Conservation (phyloP, 2,797 vertebrate genomes). For the Sebastes taczanowskii region DNA sequence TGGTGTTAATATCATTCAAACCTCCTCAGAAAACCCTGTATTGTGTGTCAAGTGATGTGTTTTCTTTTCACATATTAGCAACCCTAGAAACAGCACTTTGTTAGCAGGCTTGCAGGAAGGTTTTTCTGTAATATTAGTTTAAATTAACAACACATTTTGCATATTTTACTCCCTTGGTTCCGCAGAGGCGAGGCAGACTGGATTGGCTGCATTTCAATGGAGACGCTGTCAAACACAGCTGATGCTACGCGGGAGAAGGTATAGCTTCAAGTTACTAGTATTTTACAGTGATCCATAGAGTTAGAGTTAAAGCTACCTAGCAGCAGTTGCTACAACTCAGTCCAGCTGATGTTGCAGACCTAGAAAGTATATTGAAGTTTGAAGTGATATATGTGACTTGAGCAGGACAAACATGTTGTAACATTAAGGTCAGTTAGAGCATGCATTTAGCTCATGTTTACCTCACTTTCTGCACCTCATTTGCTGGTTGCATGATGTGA, state of each 20-base stretch:
- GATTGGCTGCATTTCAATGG: constrained; percentile 60
- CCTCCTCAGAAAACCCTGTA: background rate
- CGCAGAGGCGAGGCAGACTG: background rate
- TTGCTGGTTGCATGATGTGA: background rate
- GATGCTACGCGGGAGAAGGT: constrained; percentile 52
- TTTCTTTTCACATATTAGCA: constrained; percentile 17
- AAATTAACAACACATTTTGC: background rate
- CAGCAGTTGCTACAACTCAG: constrained; percentile 40
- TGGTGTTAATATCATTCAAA: fast-evolving
- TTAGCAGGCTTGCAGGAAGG: background rate
- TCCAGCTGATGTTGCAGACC: constrained; percentile 14
- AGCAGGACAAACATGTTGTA: background rate
- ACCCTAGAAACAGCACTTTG: background rate
- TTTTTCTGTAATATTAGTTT: background rate
- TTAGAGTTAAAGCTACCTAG: background rate
- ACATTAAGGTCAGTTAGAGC: background rate
- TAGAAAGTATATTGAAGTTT: background rate
- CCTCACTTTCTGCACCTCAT: background rate
- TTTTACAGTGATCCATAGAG: too few species aligned
- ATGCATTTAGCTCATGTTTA: background rate
- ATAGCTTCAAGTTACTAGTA: constrained; percentile 22
- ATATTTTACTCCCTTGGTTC: background rate
- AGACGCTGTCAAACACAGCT: constrained; percentile 62
- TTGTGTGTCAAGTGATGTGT: constrained; percentile 42
- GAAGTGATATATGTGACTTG: background rate